Percentiles rank a stretch among this genome's conserved stretches.
Conservation (phyloP, 1,140 invertebrate species). For the Papilio glaucus region DNA sequence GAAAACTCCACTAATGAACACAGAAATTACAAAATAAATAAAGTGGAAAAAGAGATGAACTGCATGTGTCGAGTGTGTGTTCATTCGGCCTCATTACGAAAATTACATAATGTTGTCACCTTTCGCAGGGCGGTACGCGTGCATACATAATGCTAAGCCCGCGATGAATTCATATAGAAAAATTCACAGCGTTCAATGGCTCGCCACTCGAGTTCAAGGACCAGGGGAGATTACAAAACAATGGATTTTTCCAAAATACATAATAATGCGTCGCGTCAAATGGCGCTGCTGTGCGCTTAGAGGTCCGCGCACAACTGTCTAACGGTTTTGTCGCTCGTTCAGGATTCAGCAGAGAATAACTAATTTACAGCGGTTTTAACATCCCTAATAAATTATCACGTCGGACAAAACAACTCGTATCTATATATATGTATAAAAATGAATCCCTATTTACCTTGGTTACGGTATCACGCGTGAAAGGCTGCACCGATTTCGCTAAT, state of each 20-base stretch:
- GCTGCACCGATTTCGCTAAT: too few relatives aligned
- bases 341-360: slow-evolving; percentile 12
- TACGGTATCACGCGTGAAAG: too few relatives aligned
- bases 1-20: slow-evolving; percentile 30
- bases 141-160: slow-evolving; percentile 55
- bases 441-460: too few relatives aligned
- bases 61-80: slow-evolving; percentile 49
- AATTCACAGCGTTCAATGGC: slow-evolving; percentile 62
- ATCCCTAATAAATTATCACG: too few relatives aligned
- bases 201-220: slow-evolving; percentile 62
- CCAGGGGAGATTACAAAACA: slow-evolving; percentile 79
- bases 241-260: slow-evolving; percentile 81
- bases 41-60: slow-evolving; percentile 42
- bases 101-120: slow-evolving; percentile 62
- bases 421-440: too few relatives aligned
- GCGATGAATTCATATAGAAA: slow-evolving; percentile 59
- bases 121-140: slow-evolving; percentile 48
- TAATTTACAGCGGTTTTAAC: neutral
- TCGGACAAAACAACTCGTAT: too few relatives aligned
- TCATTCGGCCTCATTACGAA: slow-evolving; percentile 62
- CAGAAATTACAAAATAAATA: slow-evolving; percentile 43
- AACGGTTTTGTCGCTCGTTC: slow-evolving; percentile 8
- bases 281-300: slow-evolving; percentile 71
- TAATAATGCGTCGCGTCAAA: slow-evolving; percentile 78
- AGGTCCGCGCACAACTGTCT: slow-evolving; percentile 48